phyloP scores from a whole-genome alignment of 2,888 invertebrate genomes.

The Eudasyphora cyanicolor region DNA sequence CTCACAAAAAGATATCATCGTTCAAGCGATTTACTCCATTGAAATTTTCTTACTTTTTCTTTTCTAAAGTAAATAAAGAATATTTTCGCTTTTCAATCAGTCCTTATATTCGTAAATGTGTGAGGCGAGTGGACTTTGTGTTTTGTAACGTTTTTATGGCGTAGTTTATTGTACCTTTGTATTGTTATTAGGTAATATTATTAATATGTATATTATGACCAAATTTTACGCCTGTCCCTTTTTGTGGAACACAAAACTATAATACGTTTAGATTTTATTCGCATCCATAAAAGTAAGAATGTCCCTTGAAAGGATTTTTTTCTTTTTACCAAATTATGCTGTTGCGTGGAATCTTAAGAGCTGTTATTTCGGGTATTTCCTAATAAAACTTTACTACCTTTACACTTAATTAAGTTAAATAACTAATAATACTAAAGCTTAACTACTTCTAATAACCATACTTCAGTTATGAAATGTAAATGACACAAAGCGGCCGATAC shows the following conservation, averaged over 20 bases:
- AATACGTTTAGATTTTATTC: not conserved
- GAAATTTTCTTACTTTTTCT: no score
- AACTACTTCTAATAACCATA: constrained; percentile 36
- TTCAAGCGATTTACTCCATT: no score
- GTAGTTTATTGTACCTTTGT: not conserved
- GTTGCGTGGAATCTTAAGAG: not conserved
- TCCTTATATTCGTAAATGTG: no score
- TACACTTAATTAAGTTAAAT: constrained; percentile 42
- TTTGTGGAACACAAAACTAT: not conserved
- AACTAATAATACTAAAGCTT: constrained; percentile 30
- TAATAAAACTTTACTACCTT: constrained; percentile 35
- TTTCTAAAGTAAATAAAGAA: no score
- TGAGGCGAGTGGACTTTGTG: no score
- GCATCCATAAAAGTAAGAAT: not conserved
- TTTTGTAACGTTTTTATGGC: no score
- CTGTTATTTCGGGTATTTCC: constrained; percentile 4
- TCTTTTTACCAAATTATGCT: not conserved
- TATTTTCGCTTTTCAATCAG: no score
- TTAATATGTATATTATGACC: not conserved
- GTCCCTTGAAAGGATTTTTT: not conserved
- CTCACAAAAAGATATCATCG: no score
- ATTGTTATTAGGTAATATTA: not conserved
- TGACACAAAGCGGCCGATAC: not conserved
- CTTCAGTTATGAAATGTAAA: constrained; percentile 34
- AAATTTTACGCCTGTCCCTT: not conserved